phyloP scores from a whole-genome alignment of 64 coral and sea anemone species.

The Porites lutea region DNA sequence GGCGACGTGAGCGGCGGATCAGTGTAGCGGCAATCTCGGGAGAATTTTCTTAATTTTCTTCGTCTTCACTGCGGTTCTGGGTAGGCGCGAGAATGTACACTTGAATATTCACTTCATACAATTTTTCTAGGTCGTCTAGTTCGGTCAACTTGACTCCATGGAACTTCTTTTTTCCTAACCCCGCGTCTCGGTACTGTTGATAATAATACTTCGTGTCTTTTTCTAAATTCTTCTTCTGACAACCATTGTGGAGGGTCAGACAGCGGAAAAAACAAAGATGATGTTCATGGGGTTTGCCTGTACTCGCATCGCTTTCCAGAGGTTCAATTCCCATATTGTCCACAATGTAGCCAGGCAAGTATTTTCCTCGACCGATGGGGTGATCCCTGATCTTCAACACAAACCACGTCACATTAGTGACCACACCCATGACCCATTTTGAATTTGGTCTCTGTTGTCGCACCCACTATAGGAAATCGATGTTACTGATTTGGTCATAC shows the following conservation, averaged over 20 bases:
- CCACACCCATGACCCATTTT: background rate
- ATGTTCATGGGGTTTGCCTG: background rate
- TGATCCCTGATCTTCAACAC: background rate
- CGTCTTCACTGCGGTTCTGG: too few relatives aligned
- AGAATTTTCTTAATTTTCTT: too few relatives aligned
- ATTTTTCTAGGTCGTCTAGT: too few relatives aligned
- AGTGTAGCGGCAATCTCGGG: too few relatives aligned
- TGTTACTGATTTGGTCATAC: background rate
- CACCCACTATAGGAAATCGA: background rate
- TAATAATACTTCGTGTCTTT: background rate
- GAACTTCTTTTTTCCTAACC: too few relatives aligned
- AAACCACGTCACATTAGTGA: background rate
- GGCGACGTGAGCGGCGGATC: too few relatives aligned
- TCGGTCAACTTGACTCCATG: too few relatives aligned
- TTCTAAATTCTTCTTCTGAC: background rate
- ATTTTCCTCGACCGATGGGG: background rate
- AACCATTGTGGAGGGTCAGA: background rate
- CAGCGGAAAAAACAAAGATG: slow-evolving; percentile 23
- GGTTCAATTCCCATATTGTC: background rate
- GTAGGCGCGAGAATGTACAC: too few relatives aligned
- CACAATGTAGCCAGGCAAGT: background rate
- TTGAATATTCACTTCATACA: too few relatives aligned
- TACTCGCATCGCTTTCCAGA: too few relatives aligned
- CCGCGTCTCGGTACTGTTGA: background rate
- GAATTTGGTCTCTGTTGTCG: background rate